Percentiles rank a stretch among this genome's conserved stretches.
phyloP scores from a whole-genome alignment of 2,797 vertebrate species.

The Spheniscus humboldti region DNA sequence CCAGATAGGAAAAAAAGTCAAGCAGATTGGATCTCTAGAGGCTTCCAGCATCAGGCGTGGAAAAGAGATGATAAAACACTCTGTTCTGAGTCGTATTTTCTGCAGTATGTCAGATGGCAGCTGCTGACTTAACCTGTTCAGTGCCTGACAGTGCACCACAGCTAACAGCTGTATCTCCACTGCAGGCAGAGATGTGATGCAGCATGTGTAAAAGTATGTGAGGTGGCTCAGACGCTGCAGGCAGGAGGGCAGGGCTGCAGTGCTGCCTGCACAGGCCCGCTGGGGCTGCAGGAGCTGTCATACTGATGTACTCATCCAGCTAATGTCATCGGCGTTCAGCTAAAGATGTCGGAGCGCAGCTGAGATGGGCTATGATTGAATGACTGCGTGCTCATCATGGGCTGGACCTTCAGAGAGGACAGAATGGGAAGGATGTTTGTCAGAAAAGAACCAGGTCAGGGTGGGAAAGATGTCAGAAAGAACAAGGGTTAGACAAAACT shows the following conservation, averaged over 20 bases:
- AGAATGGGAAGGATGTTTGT: neutral
- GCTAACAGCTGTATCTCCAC: rapidly evolving
- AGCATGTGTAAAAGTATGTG: rapidly evolving
- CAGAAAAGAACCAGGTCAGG: neutral
- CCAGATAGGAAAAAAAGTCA: neutral
- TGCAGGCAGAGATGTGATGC: neutral
- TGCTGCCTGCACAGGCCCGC: neutral
- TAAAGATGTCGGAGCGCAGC: rapidly evolving
- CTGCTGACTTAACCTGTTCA: neutral
- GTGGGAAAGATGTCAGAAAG: neutral
- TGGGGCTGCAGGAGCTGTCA: neutral
- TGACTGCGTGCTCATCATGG: rapidly evolving
- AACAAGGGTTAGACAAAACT: neutral
- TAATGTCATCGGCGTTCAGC: rapidly evolving
- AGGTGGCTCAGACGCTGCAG: neutral
- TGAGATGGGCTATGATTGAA: rapidly evolving
- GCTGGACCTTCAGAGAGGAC: neutral
- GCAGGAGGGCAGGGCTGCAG: neutral
- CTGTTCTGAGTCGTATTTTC: neutral
- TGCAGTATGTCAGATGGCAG: neutral
- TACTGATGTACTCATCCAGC: rapidly evolving
- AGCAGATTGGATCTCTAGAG: neutral
- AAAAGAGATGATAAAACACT: neutral
- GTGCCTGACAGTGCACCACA: rapidly evolving
- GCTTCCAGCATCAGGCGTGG: neutral